Conservation (phyloP, 2,888 invertebrate species). For the Pachliopta kotzebuea region DNA sequence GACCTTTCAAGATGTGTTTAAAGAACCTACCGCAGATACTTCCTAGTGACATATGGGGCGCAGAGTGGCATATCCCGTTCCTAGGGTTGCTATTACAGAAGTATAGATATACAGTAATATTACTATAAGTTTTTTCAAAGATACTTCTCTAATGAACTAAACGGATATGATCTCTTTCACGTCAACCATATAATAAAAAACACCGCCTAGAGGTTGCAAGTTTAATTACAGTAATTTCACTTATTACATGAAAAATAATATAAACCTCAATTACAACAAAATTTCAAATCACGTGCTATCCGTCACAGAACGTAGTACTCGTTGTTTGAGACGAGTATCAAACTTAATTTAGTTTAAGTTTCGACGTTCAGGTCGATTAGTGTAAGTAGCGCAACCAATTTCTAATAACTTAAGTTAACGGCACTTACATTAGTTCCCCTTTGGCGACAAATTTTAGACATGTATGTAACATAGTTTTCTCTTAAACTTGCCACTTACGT, state of each 20-base stretch:
- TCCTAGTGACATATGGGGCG: too few relatives aligned
- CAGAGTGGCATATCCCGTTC: too few relatives aligned
- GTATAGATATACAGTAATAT: too few relatives aligned
- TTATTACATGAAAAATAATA: too few relatives aligned
- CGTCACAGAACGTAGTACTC: conserved; percentile 30
- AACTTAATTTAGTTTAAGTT: conserved; percentile 60
- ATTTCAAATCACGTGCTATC: not conserved
- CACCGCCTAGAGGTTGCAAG: too few relatives aligned
- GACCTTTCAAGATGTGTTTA: too few relatives aligned
- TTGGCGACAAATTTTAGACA: conserved; percentile 53
- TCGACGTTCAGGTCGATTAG: conserved; percentile 57
- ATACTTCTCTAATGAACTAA: not conserved
- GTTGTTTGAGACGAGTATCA: conserved; percentile 45
- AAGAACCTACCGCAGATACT: too few relatives aligned
- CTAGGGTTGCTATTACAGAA: too few relatives aligned
- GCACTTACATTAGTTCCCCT: conserved; percentile 62
- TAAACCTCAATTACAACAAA: not conserved
- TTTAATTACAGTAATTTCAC: too few relatives aligned
- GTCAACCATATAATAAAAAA: too few relatives aligned
- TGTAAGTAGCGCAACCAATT: conserved; percentile 68
- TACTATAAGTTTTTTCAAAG: not conserved
- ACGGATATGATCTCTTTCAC: not conserved
- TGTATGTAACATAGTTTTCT: conserved; percentile 54
- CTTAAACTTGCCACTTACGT: conserved; percentile 60
- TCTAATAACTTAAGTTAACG: conserved; percentile 73